Percentiles rank a stretch among this genome's conserved stretches.
These are phyloP conservation scores for Tupiocoris notatus DNA, from an alignment of 2,888 invertebrate species.

Conservation along the genomic window DNA sequence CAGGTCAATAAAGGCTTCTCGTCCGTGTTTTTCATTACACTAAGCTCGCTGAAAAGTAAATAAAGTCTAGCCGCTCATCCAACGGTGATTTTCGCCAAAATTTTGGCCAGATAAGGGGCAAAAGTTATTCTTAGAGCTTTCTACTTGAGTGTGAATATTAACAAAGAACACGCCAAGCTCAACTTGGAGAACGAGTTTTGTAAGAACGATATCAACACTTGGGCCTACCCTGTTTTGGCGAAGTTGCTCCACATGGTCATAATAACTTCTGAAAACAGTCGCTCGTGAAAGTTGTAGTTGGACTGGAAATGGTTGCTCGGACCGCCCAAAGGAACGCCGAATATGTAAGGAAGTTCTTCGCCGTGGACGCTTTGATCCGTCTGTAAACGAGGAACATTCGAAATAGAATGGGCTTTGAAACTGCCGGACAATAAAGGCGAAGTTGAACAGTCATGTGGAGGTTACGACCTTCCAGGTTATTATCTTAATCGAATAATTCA, in stretches of 20 bases:
- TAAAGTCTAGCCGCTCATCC: too few species aligned
- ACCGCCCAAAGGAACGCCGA: slow-evolving; percentile 78
- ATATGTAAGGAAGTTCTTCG: slow-evolving; percentile 82
- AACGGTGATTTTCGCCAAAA: too few species aligned
- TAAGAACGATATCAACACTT: neutral
- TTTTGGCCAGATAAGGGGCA: too few species aligned
- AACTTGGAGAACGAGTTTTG: neutral
- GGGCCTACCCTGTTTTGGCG: slow-evolving; percentile 74
- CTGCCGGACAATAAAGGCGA: too few species aligned
- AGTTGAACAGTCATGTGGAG: too few species aligned
- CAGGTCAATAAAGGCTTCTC: too few species aligned
- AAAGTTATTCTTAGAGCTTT: neutral
- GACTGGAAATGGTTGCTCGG: slow-evolving; percentile 67
- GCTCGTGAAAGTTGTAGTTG: slow-evolving; percentile 74
- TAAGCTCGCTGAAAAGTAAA: too few species aligned
- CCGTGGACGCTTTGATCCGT: slow-evolving; percentile 75
- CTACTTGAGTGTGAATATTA: neutral
- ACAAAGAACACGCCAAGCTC: neutral
- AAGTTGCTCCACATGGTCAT: slow-evolving; percentile 91
- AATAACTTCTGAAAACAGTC: slow-evolving; percentile 76
- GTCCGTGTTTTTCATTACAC: too few species aligned
- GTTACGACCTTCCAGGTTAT: too few species aligned
- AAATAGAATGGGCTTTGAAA: too few species aligned
- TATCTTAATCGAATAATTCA: too few species aligned
- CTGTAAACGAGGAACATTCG: too few species aligned